phyloP scores from a whole-genome alignment of 2,113 vertebrate genomes.

The Rutilus rutilus region DNA sequence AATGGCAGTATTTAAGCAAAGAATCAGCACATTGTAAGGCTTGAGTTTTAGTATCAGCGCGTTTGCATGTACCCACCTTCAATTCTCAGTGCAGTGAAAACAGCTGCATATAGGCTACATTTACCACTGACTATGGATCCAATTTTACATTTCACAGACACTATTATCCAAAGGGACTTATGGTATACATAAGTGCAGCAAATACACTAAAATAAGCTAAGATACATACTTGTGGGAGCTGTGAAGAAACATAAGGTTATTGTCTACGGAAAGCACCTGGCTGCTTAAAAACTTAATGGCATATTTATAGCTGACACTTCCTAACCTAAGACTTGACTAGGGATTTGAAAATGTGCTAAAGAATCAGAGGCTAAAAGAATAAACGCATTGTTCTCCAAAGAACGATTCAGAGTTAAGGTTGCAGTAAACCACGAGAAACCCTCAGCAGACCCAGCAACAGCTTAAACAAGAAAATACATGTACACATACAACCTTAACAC shows the following conservation, averaged over 20 bases:
- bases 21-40: not conserved
- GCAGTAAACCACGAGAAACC: not conserved
- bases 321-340: not conserved
- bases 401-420: not conserved
- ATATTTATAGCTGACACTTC: constrained; percentile 5
- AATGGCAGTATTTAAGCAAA: not conserved
- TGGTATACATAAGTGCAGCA: not conserved
- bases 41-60: not conserved
- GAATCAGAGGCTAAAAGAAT: constrained; percentile 7
- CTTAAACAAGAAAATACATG: not conserved
- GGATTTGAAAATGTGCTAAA: constrained; percentile 7
- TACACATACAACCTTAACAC: not conserved
- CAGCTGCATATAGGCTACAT: not conserved
- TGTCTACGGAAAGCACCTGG: not conserved
- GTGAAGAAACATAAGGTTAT: not conserved
- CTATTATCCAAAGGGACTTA: not conserved
- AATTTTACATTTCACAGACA: not conserved
- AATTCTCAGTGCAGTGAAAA: not conserved
- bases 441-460: not conserved
- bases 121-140: not conserved
- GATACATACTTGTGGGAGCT: constrained; percentile 6
- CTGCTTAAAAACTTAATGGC: not conserved
- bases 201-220: not conserved
- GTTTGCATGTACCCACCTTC: not conserved
- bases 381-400: not conserved